These are phyloP conservation scores for Dysdera silvatica DNA, from an alignment of 1,140 invertebrate genomes.

Conservation along the genomic window DNA sequence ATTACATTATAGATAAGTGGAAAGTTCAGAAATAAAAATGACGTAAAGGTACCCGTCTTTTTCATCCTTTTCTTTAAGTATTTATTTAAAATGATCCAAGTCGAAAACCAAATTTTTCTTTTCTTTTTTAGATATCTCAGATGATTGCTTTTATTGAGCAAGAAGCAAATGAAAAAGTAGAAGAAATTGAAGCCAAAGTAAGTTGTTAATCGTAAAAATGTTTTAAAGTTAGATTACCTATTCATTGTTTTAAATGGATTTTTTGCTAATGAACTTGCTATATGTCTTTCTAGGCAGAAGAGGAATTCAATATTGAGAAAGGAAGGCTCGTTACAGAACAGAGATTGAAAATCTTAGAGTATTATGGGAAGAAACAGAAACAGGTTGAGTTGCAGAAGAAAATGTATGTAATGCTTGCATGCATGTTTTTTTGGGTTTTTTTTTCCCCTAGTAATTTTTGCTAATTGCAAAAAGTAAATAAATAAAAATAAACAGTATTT, in stretches of 20 bases:
- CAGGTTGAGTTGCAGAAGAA: conserved; percentile 99
- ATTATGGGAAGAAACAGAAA: conserved; percentile 98
- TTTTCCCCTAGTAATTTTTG: not conserved
- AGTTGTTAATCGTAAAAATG: not conserved
- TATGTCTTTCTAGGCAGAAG: conserved; percentile 64
- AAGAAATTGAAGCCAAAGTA: conserved; percentile 97
- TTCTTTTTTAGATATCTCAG: conserved; percentile 80
- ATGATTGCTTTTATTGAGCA: conserved; percentile 99
- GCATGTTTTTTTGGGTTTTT: conserved; percentile 3
- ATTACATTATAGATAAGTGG: too few relatives aligned
- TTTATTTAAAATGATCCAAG: too few relatives aligned
- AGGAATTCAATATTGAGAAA: conserved; percentile 99
- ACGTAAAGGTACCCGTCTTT: too few relatives aligned
- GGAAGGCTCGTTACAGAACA: conserved; percentile 96
- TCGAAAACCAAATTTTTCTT: too few relatives aligned
- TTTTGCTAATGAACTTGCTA: not conserved
- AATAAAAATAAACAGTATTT: conserved; percentile 1
- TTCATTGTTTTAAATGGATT: not conserved
- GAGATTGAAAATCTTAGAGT: conserved; percentile 98
- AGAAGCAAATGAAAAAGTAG: conserved; percentile 99
- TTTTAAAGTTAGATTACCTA: not conserved
- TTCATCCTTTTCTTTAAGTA: too few relatives aligned
- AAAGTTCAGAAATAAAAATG: too few relatives aligned
- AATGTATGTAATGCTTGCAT: conserved; percentile 60
- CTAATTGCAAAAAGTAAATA: not conserved